Evolutionary conservation across 2,888 invertebrate genomes (phyloP).

Genomic region (Omphaloscelis lunosa): DNA sequence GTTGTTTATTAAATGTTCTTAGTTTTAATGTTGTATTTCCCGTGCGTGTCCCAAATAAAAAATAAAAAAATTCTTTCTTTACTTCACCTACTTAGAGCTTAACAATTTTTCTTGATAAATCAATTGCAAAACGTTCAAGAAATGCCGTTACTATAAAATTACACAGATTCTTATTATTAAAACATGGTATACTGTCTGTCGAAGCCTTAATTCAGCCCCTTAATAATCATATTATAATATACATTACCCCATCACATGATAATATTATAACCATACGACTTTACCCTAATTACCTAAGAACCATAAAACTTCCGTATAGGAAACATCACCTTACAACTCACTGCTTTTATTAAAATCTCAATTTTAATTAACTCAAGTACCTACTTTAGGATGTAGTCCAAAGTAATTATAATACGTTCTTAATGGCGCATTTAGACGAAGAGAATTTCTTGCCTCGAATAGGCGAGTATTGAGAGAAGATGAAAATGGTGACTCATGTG

Average conservation of each 20-base stretch:
- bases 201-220: neutral
- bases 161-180: neutral
- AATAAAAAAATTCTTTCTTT: too few relatives aligned
- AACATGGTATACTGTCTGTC: neutral
- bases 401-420: constrained; percentile 47
- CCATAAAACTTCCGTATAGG: constrained; percentile 12
- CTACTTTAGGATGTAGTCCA: constrained; percentile 32
- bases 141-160: neutral
- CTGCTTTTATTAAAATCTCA: constrained; percentile 59
- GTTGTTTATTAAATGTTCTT: too few relatives aligned
- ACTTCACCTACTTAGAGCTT: too few relatives aligned
- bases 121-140: neutral
- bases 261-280: neutral
- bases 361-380: constrained; percentile 63
- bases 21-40: too few relatives aligned
- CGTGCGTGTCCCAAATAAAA: too few relatives aligned
- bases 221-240: neutral
- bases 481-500: too few relatives aligned
- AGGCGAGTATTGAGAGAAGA: too few relatives aligned
- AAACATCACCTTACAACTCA: constrained; percentile 3
- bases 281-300: constrained; percentile 29
- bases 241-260: neutral
- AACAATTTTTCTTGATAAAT: neutral
- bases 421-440: constrained; percentile 22
- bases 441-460: constrained; percentile 9